Base-by-base conservation (phyloP, 2,888 invertebrate species). In the Argynnis bischoffii region DNA sequence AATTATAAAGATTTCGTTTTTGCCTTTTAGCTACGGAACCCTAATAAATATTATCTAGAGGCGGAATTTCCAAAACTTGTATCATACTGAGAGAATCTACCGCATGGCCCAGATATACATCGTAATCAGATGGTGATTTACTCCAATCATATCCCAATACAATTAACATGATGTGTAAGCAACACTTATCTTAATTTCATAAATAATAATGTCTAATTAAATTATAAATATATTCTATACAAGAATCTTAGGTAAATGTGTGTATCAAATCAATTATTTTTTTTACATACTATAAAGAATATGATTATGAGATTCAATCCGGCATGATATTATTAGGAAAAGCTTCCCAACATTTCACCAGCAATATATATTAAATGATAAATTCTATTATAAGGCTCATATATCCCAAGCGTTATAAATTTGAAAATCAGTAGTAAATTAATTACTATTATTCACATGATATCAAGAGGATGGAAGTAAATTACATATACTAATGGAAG, bases 401-500 rank as follows among this genome's bases (percentile, higher is more conserved):
- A n/a, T 48, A 59, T 16, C 26, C n/a, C n/a, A 59, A 48, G 48
- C 57, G 26, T 47, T 47, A 47, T 47, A 8, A 18, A 18, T 57
- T 59, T 48, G 11, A 57, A 26, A 11, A 11, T 41, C 11, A 41
- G 35, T 41, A 8, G 11, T 11, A 41, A 41, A 11, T 41, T 48
- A 41, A 11, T 41, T 48, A 26, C n/a, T 26, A 59, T 48, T n/a
- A 48, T 26, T 47, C 6, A 26, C 15, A 59, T 26, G 15, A 31
- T 15, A 26, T n/a, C 11, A 1, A 26, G 13, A 48, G 31, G 21
- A 26, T 5, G 6, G 1, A 59, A 59, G 6, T 26, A 48, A 26
- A 59, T 59, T n/a, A 3, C 47, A 48, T 59, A 59, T 48, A 5
- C 26, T 48, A 59, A 16, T 59, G 59, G 59, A 59, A 59, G 69